Base-by-base conservation (phyloP, 1,140 invertebrate genomes). In the Drosophila ogumai region DNA sequence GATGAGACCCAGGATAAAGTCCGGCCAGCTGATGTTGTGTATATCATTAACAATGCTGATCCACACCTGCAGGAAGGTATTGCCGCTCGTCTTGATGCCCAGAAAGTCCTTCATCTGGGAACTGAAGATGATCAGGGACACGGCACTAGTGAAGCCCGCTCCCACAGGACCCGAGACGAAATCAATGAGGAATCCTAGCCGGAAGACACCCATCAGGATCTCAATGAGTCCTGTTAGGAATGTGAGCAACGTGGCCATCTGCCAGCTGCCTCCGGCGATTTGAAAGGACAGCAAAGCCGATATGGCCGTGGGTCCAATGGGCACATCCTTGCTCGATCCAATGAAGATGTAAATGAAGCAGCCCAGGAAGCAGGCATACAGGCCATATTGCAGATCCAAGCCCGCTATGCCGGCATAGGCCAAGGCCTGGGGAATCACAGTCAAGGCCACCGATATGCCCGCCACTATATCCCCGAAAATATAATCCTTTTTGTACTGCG, bases 161-260 rank as follows among this genome's bases (percentile, higher is more conserved):
- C 97, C 97, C 1, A 99, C 98, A 0, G 98, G 97, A 12, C 97
- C 96, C 0, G 97, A 98, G 1, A 99, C 97, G 91, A 98, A 99
- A 92, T 99, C 97, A 38, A 99, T 97, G 15, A 99, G 93, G 92
- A 99, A 98, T 49, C 98, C 97, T 58, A 99, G 93, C 40, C 98
- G 97, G 32, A 98, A 95, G 12, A 98, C 84, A 1, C 97, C 98
- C 96, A 98, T 97, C 3, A 97, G 75, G 13, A 99, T 92, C 90
- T 98, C 96, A 3, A 98, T 94, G 32, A 97, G 77, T 3, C 98
- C 98, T 22, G 94, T 94, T 1, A 98, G 92, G 63, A 99, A 97
- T 63, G 95, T 95, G 3, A 99, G 93, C 10, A 98, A 92, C 8
- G 98, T 95, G 5, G 97, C 97, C 87, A 98, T 96, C 74, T 95